Percentiles rank a stretch among this genome's conserved stretches.
Conservation (phyloP, 2,888 invertebrate species). For the Cheilosia impressa region DNA sequence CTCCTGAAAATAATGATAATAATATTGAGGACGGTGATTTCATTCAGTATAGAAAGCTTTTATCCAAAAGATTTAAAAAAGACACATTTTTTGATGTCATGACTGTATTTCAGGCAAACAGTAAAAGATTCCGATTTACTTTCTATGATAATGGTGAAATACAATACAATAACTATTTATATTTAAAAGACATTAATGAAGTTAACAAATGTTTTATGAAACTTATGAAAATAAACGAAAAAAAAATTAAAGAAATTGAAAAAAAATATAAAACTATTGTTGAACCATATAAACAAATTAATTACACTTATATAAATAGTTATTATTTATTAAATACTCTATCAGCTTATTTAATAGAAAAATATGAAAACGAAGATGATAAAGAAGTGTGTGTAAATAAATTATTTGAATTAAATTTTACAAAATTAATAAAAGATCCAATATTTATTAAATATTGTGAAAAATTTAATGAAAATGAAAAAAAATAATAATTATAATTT, state of each 20-base stretch:
- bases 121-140: constrained; percentile 9
- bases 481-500: constrained; percentile 13
- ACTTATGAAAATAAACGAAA: constrained; percentile 6
- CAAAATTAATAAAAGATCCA: constrained; percentile 16
- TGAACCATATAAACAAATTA: constrained; percentile 11
- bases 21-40: background rate
- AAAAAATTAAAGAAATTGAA: constrained; percentile 13
- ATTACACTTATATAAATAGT: constrained; percentile 14
- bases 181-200: constrained; percentile 11
- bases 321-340: constrained; percentile 17
- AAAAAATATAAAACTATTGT: background rate
- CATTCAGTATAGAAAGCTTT: constrained; percentile 6
- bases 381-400: constrained; percentile 10
- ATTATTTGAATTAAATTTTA: constrained; percentile 31
- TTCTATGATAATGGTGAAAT: constrained; percentile 14
- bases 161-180: constrained; percentile 4
- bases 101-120: background rate
- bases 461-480: constrained; percentile 19
- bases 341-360: constrained; percentile 22
- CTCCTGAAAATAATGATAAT: constrained; percentile 6
- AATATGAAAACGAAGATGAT: constrained; percentile 18
- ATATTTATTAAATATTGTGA: constrained; percentile 24
- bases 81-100: constrained; percentile 1
- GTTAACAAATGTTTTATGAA: constrained; percentile 10
- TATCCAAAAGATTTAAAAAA: constrained; percentile 14